Percentiles rank a stretch among this genome's conserved stretches.
phyloP scores from a whole-genome alignment of 1,140 invertebrate genomes.

The Cylas formicarius region DNA sequence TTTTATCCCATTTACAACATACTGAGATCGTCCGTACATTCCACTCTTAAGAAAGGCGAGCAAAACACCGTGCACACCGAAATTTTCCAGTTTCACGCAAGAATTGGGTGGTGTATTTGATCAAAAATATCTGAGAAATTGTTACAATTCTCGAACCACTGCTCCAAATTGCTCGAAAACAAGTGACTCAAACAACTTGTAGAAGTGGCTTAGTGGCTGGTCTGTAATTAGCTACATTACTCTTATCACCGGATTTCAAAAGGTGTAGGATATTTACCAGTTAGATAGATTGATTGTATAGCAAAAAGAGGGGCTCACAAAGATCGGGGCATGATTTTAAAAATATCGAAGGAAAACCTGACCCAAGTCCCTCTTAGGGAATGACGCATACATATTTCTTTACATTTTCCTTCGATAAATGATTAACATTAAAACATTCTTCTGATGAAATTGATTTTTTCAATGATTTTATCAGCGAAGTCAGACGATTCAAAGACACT shows the following conservation, averaged over 20 bases:
- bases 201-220: slow-evolving; percentile 1
- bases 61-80: too few species aligned
- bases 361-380: slow-evolving; percentile 2
- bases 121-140: too few species aligned
- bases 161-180: background rate
- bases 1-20: too few species aligned
- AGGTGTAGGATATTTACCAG: slow-evolving; percentile 2
- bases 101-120: too few species aligned
- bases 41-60: too few species aligned
- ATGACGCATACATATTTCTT: background rate
- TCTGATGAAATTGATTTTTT: background rate
- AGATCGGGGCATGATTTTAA: slow-evolving; percentile 3
- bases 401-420: slow-evolving; percentile 5
- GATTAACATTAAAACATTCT: slow-evolving; percentile 6
- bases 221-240: slow-evolving; percentile 1
- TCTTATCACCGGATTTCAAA: slow-evolving; percentile 1
- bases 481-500: slow-evolving; percentile 5
- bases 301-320: slow-evolving; percentile 3
- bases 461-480: background rate
- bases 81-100: too few species aligned
- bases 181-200: slow-evolving; percentile 1
- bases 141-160: too few species aligned
- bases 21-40: too few species aligned
- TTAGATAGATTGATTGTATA: background rate
- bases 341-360: slow-evolving; percentile 5